A percentile compares a stretch with the other conserved stretches of the same genome.
phyloP scores from a whole-genome alignment of 1,140 invertebrate genomes.

The Pachypeltis micranthus region DNA sequence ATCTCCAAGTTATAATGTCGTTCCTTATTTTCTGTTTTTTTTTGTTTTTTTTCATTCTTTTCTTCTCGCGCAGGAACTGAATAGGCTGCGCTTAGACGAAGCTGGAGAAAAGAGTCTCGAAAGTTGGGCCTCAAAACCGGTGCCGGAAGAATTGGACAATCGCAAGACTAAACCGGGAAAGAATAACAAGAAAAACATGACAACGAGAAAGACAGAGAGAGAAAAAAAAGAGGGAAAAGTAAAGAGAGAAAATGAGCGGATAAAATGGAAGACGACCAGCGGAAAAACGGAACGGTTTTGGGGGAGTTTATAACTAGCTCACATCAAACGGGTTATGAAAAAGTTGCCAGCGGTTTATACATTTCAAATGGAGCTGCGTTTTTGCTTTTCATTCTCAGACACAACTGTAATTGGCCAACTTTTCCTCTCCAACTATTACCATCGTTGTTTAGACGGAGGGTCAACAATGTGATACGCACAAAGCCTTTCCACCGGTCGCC shows the following conservation, averaged over 20 bases:
- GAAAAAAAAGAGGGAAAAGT: neutral
- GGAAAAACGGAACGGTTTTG: neutral
- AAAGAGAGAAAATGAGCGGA: neutral
- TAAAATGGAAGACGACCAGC: neutral
- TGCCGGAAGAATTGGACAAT: too few relatives aligned
- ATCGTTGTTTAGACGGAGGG: conserved; percentile 1
- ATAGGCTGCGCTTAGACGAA: too few relatives aligned
- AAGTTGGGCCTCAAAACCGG: too few relatives aligned
- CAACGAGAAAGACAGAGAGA: too few relatives aligned
- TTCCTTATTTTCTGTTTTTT: too few relatives aligned
- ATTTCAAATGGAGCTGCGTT: conserved; percentile 2
- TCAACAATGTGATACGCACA: conserved; percentile 2
- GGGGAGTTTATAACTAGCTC: conserved; percentile 4
- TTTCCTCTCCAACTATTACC: conserved; percentile 8
- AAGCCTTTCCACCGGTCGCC: too few relatives aligned
- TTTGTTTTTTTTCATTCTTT: too few relatives aligned
- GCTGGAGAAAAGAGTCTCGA: too few relatives aligned
- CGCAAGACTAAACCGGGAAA: too few relatives aligned
- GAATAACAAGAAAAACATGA: too few relatives aligned
- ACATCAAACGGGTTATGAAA: conserved; percentile 6
- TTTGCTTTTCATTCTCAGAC: neutral
- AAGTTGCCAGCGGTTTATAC: neutral
- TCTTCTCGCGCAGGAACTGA: too few relatives aligned
- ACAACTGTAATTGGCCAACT: conserved; percentile 1
- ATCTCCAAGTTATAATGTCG: too few relatives aligned